Evolutionary conservation across 1,140 invertebrate genomes (phyloP).

Genomic region (Ceratosolen solmsi): DNA sequence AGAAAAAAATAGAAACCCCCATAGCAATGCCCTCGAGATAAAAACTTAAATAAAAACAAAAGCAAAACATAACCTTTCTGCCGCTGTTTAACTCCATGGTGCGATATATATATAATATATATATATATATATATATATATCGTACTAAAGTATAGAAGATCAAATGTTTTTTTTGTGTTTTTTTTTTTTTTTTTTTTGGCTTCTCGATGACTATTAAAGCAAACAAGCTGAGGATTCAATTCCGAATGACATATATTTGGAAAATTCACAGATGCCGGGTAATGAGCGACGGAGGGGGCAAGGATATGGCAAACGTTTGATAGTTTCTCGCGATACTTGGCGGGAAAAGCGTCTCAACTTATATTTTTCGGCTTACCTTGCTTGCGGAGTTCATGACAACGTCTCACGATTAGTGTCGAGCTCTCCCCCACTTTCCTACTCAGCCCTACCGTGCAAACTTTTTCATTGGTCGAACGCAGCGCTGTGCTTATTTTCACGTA

Average conservation of each 20-base stretch:
- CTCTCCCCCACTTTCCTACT: neutral
- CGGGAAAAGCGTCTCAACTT: slow-evolving; percentile 42
- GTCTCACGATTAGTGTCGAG: slow-evolving; percentile 17
- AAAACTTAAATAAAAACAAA: slow-evolving; percentile 51
- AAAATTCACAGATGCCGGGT: slow-evolving; percentile 6
- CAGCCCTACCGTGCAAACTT: too few relatives aligned
- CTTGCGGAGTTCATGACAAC: slow-evolving; percentile 75
- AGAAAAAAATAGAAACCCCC: slow-evolving; percentile 9
- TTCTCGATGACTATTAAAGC: slow-evolving; percentile 41
- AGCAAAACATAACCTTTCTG: slow-evolving; percentile 66
- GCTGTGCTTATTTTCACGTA: neutral
- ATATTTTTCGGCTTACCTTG: slow-evolving; percentile 70
- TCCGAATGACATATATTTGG: neutral
- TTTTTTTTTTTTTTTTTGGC: slow-evolving; percentile 38
- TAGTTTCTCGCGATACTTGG: neutral
- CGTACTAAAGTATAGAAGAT: neutral
- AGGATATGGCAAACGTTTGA: neutral
- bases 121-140: slow-evolving; percentile 39
- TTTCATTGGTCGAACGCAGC: slow-evolving; percentile 19
- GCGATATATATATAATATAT: too few relatives aligned
- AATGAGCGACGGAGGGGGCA: neutral
- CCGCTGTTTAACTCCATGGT: slow-evolving; percentile 65
- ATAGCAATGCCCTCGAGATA: too few relatives aligned
- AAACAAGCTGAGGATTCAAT: neutral
- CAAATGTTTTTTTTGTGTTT: slow-evolving; percentile 48